Evolutionary conservation across 1,140 invertebrate species (phyloP), one percentile per base, ranked within the genome.

Genomic region (Drosophila sechellia): DNA sequence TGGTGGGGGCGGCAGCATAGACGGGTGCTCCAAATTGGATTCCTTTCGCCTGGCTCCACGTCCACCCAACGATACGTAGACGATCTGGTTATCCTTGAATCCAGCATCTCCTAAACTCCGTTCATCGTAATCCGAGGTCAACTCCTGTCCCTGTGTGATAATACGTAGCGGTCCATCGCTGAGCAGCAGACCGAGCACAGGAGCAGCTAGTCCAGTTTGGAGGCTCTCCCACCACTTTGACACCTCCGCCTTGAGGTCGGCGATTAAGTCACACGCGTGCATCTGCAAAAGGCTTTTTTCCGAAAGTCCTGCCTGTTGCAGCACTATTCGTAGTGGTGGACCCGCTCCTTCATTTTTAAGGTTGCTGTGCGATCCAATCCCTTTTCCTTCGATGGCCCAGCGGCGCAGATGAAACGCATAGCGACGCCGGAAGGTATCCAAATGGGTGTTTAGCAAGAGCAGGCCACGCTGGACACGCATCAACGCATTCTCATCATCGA

Each of bases 41-140:
- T 96, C 96, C 42, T 95, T 94, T 64, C 95, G 95, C 20, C 96
- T 94, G n/a, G 95, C 94, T 48, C 95, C 95, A n/a, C 96, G 92
- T 35, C 95, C 95, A 12, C 97, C 97, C 74, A 98, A 94, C 1
- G 97, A 98, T 48, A 98, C 97, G 92, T 97, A 98, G 12, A 98
- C 96, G 86, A 98, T 93, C 94, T 95, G 95, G 73, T 95, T 95
- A 90, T 98, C 97, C 91, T 98, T 98, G 83, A 98, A 97, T 31
- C 97, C 97, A 93, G 98, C 96, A 92, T 98, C 97, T 15, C 95
- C 95, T 0, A 98, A 91, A 0, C 96, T 96, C 77, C 98, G 97
- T 85, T 98, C 97, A 90, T 99, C 98, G 85, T 96, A 97, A 74
- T 99, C 97, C n/a, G 96, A 96, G 0, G 96, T 97, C 2, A 99